Base-by-base conservation (phyloP, 53 echinoderm and acorn worm genomes). In the Holothuria leucospilota region DNA sequence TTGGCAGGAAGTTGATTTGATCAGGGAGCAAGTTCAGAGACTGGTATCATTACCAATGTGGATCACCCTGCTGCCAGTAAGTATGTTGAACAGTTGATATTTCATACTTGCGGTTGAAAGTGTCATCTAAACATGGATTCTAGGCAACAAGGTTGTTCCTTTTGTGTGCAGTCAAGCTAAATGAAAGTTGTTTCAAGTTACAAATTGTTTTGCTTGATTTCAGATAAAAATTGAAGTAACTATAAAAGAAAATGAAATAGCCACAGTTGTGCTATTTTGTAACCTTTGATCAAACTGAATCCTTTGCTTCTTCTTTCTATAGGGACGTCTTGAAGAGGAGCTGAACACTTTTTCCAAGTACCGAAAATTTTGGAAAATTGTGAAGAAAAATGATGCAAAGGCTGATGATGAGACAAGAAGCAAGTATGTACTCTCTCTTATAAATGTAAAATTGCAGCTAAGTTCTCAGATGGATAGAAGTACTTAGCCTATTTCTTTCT, bases 31-130 rank as follows among this genome's bases (percentile, higher is more conserved):
- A 77, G 95, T 97, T 13, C 97, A 97, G 68, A 86, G 97, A 20
- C 85, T 97, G n/a, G 94, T 97, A 14, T 97, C 97, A 7, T 59
- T 97, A 7, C 93, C 97, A 23, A 97, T 97, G 97, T 97, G 97
- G 97, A 88, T 91, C 34, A 90, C 79, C 58, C 92, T 97, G 5
- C 62, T 97, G 21, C 95, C 93, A 24, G 97, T 97, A 91, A 91
- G 97, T 82, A 30, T 26, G 42, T 39, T n/a, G 11, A 26, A 25
- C 0, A 12, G 0, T 29, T 67, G 28, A 67, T 14, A 25, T 67
- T 67, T 20, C 13, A 67, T 25, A 56, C 4, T 16, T 56, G 56
- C 5, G 0, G 1, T 56, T 18, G 16, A 56, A 56, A 16, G 1
- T 1, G 18, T 2, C 18, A 16, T 15, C 56, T 56, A 1, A 10